phyloP scores from a whole-genome alignment of 2,888 invertebrate genomes.

The Drosophila pegasa region DNA sequence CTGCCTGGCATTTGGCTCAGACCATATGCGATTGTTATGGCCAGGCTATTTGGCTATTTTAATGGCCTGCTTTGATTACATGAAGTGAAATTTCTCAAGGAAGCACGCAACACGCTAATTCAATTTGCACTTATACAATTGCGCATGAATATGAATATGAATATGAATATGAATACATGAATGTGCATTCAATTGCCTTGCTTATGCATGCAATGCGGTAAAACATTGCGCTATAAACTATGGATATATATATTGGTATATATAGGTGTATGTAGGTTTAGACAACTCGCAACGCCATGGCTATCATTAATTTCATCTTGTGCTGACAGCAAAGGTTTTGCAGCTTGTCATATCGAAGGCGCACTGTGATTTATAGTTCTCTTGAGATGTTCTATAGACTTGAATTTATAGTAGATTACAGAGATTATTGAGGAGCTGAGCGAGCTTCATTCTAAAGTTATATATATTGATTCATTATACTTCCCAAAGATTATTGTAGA shows the following conservation, averaged over 20 bases:
- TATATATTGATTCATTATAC: too few species aligned
- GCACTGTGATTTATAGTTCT: constrained; percentile 11
- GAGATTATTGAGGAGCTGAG: neutral
- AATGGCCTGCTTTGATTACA: constrained; percentile 61
- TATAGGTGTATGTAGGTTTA: neutral
- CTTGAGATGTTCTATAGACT: neutral
- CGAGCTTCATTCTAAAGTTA: neutral
- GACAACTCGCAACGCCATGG: neutral
- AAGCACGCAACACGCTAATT: constrained; percentile 66
- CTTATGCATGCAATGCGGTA: constrained; percentile 42
- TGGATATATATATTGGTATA: neutral
- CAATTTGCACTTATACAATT: constrained; percentile 53
- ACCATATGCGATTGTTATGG: constrained; percentile 26
- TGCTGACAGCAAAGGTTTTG: constrained; percentile 31
- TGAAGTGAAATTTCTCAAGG: constrained; percentile 72
- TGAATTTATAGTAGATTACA: neutral
- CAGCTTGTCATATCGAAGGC: constrained; percentile 13
- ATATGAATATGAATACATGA: constrained; percentile 21
- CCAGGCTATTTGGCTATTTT: constrained; percentile 40
- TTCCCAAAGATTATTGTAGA: neutral
- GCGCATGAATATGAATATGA: constrained; percentile 37
- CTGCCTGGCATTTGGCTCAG: constrained; percentile 15
- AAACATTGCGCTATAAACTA: constrained; percentile 19
- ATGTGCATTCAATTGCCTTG: constrained; percentile 49
- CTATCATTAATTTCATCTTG: constrained; percentile 21